Evolutionary conservation across 2,888 invertebrate species (phyloP).

Genomic region (Monoplex corrugatus): DNA sequence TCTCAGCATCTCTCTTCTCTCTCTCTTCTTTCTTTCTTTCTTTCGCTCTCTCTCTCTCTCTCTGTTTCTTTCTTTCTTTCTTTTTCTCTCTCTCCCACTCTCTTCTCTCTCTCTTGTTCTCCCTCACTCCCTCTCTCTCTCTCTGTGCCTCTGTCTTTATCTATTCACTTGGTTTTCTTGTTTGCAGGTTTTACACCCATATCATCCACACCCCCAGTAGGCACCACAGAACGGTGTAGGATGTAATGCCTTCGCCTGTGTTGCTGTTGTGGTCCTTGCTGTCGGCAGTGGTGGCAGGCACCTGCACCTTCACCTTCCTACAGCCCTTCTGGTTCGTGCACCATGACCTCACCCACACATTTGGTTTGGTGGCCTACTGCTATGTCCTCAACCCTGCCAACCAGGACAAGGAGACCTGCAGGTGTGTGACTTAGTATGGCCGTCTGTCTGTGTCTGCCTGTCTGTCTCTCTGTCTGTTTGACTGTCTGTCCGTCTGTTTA

Average conservation of each 20-base stretch:
- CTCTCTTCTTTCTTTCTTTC: neutral
- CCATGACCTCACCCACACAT: constrained; percentile 67
- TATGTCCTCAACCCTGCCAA: constrained; percentile 47
- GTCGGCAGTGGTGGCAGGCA: constrained; percentile 79
- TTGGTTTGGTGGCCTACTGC: constrained; percentile 73
- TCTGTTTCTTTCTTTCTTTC: neutral
- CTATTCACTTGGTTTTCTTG: neutral
- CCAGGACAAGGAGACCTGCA: constrained; percentile 40
- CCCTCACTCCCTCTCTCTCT: neutral
- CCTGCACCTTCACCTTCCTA: constrained; percentile 80
- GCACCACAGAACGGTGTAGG: neutral
- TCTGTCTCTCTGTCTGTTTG: no score
- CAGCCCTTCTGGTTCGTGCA: constrained; percentile 82
- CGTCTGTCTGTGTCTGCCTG: neutral
- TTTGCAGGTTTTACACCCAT: neutral
- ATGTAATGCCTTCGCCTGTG: constrained; percentile 63
- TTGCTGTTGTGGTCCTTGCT: constrained; percentile 79
- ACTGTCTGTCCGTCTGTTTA: no score
- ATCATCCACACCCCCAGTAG: neutral
- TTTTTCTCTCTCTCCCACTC: neutral
- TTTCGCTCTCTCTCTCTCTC: neutral
- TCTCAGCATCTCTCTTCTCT: neutral
- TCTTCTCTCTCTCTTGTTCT: neutral
- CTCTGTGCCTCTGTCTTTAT: neutral
- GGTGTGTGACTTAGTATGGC: neutral